Percentiles rank a stretch among this genome's conserved stretches.
Evolutionary conservation across 2,888 invertebrate species (phyloP).

Genomic region (Alcis repandata): DNA sequence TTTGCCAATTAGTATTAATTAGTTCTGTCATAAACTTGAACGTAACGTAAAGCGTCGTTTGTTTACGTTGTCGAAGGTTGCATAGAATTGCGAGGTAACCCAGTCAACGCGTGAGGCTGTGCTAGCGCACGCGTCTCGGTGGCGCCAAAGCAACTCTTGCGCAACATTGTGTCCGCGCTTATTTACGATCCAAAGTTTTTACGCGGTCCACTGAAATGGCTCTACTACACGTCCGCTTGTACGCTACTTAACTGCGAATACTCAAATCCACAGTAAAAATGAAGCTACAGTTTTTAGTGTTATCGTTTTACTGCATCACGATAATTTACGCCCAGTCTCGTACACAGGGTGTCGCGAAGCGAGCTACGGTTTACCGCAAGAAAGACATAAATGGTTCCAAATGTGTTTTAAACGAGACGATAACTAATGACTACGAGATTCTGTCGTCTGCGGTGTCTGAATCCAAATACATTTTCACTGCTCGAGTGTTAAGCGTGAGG

Average conservation of each 20-base stretch:
- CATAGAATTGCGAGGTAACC: conserved; percentile 83
- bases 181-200: conserved; percentile 73
- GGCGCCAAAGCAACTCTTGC: conserved; percentile 80
- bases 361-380: conserved; percentile 75
- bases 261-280: conserved; percentile 67
- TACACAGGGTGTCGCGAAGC: conserved; percentile 75
- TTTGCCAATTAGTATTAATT: conserved; percentile 56
- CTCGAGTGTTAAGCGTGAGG: conserved; percentile 80
- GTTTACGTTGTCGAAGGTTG: conserved; percentile 85
- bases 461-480: conserved; percentile 85
- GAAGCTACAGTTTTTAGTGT: conserved; percentile 76
- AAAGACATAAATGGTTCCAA: conserved; percentile 80
- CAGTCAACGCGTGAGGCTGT: conserved; percentile 84
- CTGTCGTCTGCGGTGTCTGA: conserved; percentile 84
- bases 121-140: conserved; percentile 84
- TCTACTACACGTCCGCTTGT: conserved; percentile 55
- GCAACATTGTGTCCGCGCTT: conserved; percentile 71
- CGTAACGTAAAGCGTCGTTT: conserved; percentile 75
- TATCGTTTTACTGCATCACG: conserved; percentile 71
- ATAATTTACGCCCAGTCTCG: conserved; percentile 73
- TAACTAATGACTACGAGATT: conserved; percentile 86
- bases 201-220: conserved; percentile 68
- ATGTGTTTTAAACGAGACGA: conserved; percentile 85
- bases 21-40: conserved; percentile 53
- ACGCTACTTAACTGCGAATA: conserved; percentile 49